Conservation (phyloP, 1,140 invertebrate species). For the Gryllus bimaculatus region DNA sequence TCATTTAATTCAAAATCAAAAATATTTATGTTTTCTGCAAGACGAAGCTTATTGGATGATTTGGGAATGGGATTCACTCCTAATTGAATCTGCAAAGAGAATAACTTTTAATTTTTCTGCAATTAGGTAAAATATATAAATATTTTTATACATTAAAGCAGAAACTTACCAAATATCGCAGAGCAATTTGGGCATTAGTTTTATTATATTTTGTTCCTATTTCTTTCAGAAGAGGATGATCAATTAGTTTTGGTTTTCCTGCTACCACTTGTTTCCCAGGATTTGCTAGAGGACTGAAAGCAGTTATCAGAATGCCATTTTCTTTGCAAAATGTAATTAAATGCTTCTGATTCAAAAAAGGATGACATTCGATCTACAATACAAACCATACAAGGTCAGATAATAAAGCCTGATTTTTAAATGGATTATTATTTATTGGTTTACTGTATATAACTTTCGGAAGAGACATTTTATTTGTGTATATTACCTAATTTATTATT, state of each 20-base stretch:
- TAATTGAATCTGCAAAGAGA: too few relatives aligned
- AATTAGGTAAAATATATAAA: too few relatives aligned
- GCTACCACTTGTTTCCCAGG: neutral
- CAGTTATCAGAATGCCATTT: slow-evolving; percentile 48
- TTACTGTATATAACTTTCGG: neutral
- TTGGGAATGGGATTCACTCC: too few relatives aligned
- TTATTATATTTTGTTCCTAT: slow-evolving; percentile 60
- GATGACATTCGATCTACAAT: slow-evolving; percentile 57
- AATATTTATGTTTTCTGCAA: too few relatives aligned
- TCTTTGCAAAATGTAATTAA: slow-evolving; percentile 48
- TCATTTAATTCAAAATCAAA: too few relatives aligned
- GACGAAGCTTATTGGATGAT: too few relatives aligned
- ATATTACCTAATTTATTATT: neutral
- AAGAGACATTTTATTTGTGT: too few relatives aligned
- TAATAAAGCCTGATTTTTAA: neutral
- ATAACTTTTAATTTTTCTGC: too few relatives aligned
- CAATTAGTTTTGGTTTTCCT: neutral
- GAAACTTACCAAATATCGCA: slow-evolving; percentile 14
- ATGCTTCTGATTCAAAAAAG: slow-evolving; percentile 54
- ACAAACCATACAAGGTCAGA: neutral
- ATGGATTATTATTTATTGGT: neutral
- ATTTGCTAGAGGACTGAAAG: slow-evolving; percentile 56
- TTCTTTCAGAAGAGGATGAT: slow-evolving; percentile 19
- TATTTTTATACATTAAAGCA: too few relatives aligned
- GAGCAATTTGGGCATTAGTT: slow-evolving; percentile 39